Evolutionary conservation across 2,113 vertebrate species (phyloP), one percentile per base, ranked within the genome.

Genomic region (Bufo bufo): DNA sequence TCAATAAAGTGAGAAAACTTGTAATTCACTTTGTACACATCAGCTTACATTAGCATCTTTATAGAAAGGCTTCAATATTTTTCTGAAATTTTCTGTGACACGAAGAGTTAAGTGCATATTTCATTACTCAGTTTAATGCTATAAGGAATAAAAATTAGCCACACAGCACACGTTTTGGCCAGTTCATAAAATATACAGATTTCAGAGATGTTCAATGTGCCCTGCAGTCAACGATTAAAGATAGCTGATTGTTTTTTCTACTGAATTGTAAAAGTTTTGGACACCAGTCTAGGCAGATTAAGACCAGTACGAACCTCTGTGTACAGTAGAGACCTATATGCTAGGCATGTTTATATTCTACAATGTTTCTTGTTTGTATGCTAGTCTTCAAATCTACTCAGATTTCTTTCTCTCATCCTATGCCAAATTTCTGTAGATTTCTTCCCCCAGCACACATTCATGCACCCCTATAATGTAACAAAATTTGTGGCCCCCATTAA

Each of bases 161-260:
- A 93, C 85, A 90, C 92, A 92, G 91, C 92, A 92, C 93, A 94
- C 93, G 93, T 93, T 92, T 92, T 91, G 89, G 92, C 92, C 91
- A 94, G 91, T 95, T 96, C 94, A 96, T 96, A 95, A 95, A 95
- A 96, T 96, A 96, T 96, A 95, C 95, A 96, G 95, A 96, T 97
- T 96, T 94, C 89, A 87, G 91, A 93, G 93, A 95, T 96, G 94
- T 95, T 95, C 95, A 95, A 95, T 94, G 92, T 96, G 96, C 95
- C 96, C 96, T 89, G 92, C 92, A 95, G 95, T 95, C 93, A 91
- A 92, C 92, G 95, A 96, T 95, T 95, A 95, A 95, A 95, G 96
- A 95, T 96, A 95, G 94, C 91, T 91, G 92, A 92, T 92, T 91
- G 88, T 0, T 75, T 77, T 65, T 20, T 50, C 93, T 93, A 87